Conservation (phyloP, 2,113 vertebrate species). For the Micromys minutus region DNA sequence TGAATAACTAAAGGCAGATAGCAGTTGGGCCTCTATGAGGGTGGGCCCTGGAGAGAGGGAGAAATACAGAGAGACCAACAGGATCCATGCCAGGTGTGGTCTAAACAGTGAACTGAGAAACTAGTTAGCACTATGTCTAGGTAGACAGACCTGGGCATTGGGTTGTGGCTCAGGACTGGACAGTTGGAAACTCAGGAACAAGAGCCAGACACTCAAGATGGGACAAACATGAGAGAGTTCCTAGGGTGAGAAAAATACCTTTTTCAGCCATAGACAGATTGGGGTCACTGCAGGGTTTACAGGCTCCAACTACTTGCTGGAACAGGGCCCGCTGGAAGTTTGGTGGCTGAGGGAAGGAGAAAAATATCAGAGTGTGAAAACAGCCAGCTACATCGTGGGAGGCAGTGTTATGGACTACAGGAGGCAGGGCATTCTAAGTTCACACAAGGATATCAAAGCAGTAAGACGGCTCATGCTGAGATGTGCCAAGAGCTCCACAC, state of each 20-base stretch:
- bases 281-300: conserved; percentile 96
- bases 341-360: conserved; percentile 88
- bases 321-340: conserved; percentile 96
- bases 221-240: conserved; percentile 42
- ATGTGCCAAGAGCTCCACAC: not conserved
- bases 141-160: not conserved
- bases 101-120: conserved; percentile 19
- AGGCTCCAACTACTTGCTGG: conserved; percentile 96
- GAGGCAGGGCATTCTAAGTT: not conserved
- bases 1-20: not conserved
- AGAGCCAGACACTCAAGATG: conserved; percentile 46
- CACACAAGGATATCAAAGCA: not conserved
- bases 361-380: conserved; percentile 50
- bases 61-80: not conserved
- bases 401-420: not conserved
- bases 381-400: not conserved
- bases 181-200: conserved; percentile 10
- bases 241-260: conserved; percentile 86
- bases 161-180: not conserved
- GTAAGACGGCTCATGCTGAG: not conserved
- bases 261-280: conserved; percentile 95
- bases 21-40: not conserved
- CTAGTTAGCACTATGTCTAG: not conserved
- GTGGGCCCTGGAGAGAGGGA: not conserved
- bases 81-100: not conserved